Conservation (phyloP, 2,113 vertebrate genomes). For the Cercopithecus mona region DNA sequence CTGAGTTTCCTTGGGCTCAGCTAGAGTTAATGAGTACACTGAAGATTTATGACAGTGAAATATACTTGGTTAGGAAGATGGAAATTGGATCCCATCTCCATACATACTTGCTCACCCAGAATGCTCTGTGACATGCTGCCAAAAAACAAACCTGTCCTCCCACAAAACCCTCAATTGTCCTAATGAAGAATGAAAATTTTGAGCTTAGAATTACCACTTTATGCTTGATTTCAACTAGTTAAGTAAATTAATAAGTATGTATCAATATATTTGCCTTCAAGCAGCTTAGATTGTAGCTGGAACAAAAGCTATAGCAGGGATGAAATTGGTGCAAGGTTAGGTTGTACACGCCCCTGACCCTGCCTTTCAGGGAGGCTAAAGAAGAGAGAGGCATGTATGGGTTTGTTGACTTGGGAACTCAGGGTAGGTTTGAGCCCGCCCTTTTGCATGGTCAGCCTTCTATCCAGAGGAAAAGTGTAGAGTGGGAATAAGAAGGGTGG, state of each 20-base stretch:
- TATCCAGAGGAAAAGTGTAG: neutral
- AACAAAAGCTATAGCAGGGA: neutral
- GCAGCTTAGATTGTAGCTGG: neutral
- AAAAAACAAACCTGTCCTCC: neutral
- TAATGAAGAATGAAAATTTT: neutral
- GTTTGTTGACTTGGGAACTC: neutral
- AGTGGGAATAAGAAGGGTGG: neutral
- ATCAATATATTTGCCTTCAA: neutral
- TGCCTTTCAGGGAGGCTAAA: neutral
- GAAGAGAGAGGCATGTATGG: accelerated
- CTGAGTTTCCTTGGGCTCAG: neutral
- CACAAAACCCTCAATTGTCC: neutral
- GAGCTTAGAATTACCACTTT: neutral
- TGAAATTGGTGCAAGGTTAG: neutral
- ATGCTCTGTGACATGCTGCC: neutral
- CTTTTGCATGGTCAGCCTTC: neutral
- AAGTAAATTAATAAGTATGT: neutral
- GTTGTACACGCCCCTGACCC: neutral
- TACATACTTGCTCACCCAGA: neutral
- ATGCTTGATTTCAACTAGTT: neutral
- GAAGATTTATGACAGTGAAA: neutral
- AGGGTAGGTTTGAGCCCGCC: neutral
- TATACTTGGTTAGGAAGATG: neutral
- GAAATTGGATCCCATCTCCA: neutral
- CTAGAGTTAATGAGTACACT: neutral